Percentiles rank a stretch among this genome's conserved stretches.
These are phyloP conservation scores for Sebastes dallii DNA, from an alignment of 2,797 vertebrate genomes.

Conservation along the genomic window DNA sequence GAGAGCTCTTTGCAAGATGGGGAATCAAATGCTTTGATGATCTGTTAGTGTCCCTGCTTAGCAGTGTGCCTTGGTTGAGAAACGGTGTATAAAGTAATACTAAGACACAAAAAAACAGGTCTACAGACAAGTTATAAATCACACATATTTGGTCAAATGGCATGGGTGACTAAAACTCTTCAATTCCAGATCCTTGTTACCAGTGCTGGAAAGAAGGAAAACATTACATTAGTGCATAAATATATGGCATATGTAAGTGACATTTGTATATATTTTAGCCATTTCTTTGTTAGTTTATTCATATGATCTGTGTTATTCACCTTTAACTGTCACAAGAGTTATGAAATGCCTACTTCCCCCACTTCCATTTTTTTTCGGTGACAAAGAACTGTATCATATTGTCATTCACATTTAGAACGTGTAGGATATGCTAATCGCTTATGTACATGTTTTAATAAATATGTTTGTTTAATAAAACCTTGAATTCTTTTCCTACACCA, in stretches of 20 bases:
- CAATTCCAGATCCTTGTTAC: constrained; percentile 2
- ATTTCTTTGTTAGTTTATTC: constrained; percentile 63
- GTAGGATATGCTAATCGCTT: constrained; percentile 64
- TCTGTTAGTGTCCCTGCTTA: constrained; percentile 44
- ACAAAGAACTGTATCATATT: constrained; percentile 52
- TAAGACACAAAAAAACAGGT: not conserved
- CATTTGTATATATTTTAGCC: constrained; percentile 67
- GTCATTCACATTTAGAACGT: constrained; percentile 66
- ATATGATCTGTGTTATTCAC: constrained; percentile 54
- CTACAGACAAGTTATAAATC: not conserved
- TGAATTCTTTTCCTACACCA: not conserved
- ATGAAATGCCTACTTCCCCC: constrained; percentile 24
- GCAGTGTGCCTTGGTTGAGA: constrained; percentile 44
- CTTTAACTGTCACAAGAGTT: constrained; percentile 45
- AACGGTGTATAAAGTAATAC: not conserved
- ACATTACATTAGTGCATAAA: constrained; percentile 38
- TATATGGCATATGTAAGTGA: constrained; percentile 56
- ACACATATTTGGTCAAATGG: constrained; percentile 22
- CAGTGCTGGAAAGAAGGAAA: constrained; percentile 13
- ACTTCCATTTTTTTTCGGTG: constrained; percentile 41
- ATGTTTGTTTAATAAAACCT: constrained; percentile 61
- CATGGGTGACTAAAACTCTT: constrained; percentile 21
- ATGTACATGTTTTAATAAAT: constrained; percentile 76
- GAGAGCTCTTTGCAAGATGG: constrained; percentile 51
- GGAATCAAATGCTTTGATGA: constrained; percentile 32